Conservation (phyloP, 2,888 invertebrate genomes). For the Lampropteryx suffumata region DNA sequence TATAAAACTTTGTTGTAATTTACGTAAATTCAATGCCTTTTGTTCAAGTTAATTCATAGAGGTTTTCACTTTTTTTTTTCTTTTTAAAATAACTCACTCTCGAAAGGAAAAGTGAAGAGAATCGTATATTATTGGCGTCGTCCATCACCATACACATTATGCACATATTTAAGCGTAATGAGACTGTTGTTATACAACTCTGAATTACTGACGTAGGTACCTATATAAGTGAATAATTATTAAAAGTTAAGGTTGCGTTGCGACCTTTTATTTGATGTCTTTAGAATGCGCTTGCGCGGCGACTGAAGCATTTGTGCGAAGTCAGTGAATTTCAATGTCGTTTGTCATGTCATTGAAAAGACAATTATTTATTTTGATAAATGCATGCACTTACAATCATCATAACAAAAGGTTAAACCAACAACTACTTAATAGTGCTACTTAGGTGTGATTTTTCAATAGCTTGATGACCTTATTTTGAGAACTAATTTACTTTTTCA, state of each 20-base stretch:
- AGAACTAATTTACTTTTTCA: too few species aligned
- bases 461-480: too few species aligned
- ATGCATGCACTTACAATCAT: not conserved
- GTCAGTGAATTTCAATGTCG: constrained; percentile 15
- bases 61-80: not conserved
- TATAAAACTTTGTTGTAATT: constrained; percentile 9
- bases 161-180: constrained; percentile 33
- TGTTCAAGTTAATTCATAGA: not conserved
- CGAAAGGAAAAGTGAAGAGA: constrained; percentile 15
- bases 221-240: constrained; percentile 41
- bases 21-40: not conserved
- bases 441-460: too few species aligned
- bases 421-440: not conserved
- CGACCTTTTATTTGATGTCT: constrained; percentile 36
- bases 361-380: constrained; percentile 7
- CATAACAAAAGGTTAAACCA: not conserved
- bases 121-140: constrained; percentile 20
- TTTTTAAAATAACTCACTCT: constrained; percentile 1
- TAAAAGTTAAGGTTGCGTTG: constrained; percentile 37
- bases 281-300: constrained; percentile 9
- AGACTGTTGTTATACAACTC: constrained; percentile 37
- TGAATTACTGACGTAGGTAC: constrained; percentile 38
- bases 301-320: constrained; percentile 18
- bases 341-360: constrained; percentile 4
- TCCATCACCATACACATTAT: constrained; percentile 28